Base-by-base conservation (phyloP, 2,113 vertebrate species). In the Oreochromis niloticus region DNA sequence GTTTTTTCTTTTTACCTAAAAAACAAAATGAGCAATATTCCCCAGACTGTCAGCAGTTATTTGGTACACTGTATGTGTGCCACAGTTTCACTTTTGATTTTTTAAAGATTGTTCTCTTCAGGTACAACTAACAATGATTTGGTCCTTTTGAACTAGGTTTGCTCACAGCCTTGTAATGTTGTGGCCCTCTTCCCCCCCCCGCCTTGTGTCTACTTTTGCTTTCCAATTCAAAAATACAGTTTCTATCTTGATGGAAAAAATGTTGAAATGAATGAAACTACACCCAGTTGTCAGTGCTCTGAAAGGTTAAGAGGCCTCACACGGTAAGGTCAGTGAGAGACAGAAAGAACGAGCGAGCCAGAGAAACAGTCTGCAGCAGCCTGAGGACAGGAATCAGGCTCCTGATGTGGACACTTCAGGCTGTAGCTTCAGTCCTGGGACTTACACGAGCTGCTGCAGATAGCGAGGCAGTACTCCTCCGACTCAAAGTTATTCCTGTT, bases 401-500 rank as follows among this genome's bases (percentile, higher is more conserved):
- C 1, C 13, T 30, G 56, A 79, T 34, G 81, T 34, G 43, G 89
- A 90, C 85, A 56, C 83, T 56, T 92, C 87, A 82, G 82, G 63
- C 39, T 68, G 79, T 19, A 46, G 17, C 85, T 94, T 63, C 50
- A 6, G 59, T 68, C 89, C 88, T 22, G 34, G 78, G 82, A 96
- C 98, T 99, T 99, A 99, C 98, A 96, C 97, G 98, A 97, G 93
- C 97, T 99, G 97, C 98, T 97, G 97, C 99, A 99, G 95, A 99
- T 98, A 68, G 98, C 97, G 95, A 99, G 95, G 97, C 98, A 99
- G 98, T 99, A 99, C 81, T 99, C 98, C 96, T 99, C 97, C 3
- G 98, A 98, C 87, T 97, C 97, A 98, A 99, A 99, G 98, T 99
- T 99, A 98, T 99, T 99, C 96, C 97, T 97, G 97, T 99, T 99